Percentiles rank a stretch among this genome's conserved stretches.
These are phyloP conservation scores for Dendrocincla fuliginosa DNA, from an alignment of 2,797 vertebrate species.

Conservation along the genomic window DNA sequence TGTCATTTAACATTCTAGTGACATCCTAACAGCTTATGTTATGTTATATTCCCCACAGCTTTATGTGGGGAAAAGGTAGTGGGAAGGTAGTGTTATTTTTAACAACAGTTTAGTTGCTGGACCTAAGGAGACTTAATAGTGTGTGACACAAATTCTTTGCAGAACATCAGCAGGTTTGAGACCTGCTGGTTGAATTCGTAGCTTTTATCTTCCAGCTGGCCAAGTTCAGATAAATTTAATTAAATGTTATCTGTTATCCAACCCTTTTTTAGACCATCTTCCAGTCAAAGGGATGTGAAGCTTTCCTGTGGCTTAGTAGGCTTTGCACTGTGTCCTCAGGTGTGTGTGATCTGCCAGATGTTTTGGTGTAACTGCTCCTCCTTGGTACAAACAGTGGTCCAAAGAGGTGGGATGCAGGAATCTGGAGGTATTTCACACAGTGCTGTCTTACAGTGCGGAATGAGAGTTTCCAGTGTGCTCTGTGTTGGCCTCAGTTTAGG, in stretches of 20 bases:
- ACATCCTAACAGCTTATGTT: not conserved
- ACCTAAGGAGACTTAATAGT: not conserved
- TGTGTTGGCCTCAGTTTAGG: not conserved
- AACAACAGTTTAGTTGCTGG: not conserved
- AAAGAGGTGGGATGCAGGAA: not conserved
- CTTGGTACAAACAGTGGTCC: not conserved
- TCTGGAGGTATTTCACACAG: not conserved
- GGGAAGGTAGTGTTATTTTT: not conserved
- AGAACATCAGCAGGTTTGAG: not conserved
- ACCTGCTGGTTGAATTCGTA: not conserved
- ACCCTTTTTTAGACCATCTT: not conserved
- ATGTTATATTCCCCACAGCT: no score
- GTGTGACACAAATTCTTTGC: not conserved
- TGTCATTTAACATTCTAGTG: not conserved
- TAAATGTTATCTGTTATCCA: not conserved
- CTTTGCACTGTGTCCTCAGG: not conserved
- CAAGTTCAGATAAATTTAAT: not conserved
- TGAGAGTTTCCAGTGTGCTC: not conserved
- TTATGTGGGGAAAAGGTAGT: not conserved
- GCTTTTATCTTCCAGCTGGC: not conserved
- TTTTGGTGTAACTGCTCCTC: not conserved
- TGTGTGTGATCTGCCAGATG: rapidly evolving
- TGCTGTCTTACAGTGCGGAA: not conserved
- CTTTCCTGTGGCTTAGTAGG: not conserved
- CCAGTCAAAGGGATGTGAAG: not conserved